A percentile compares a stretch with the other conserved stretches of the same genome.
phyloP scores from a whole-genome alignment of 2,113 vertebrate species.

The Perca schrenkii region DNA sequence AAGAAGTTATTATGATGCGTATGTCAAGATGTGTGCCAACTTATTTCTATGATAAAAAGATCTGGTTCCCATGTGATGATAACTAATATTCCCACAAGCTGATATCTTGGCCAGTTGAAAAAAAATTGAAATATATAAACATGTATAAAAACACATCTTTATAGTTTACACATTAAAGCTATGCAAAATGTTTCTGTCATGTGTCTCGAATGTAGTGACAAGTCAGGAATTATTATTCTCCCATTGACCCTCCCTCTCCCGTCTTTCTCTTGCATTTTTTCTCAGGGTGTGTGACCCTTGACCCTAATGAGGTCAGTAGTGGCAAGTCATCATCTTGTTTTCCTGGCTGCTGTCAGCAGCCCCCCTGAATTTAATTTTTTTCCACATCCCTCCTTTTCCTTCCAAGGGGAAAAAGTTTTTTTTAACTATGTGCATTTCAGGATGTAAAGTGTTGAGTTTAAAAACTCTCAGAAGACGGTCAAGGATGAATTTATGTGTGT shows the following conservation, averaged over 20 bases:
- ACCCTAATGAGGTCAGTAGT: conserved; percentile 64
- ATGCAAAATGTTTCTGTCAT: background rate
- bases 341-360: conserved; percentile 66
- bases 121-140: background rate
- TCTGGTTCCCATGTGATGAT: background rate
- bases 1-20: background rate
- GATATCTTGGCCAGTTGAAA: background rate
- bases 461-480: conserved; percentile 42
- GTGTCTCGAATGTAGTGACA: background rate
- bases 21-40: background rate
- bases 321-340: conserved; percentile 65
- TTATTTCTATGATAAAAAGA: background rate
- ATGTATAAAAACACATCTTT: background rate
- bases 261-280: conserved; percentile 30
- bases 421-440: conserved; percentile 53
- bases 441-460: conserved; percentile 60
- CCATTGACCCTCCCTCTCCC: too few relatives aligned
- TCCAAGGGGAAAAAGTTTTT: conserved; percentile 9
- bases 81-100: background rate
- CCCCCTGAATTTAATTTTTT: conserved; percentile 64
- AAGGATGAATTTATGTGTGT: conserved; percentile 22
- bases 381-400: conserved; percentile 55
- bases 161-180: conserved; percentile 3
- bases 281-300: conserved; percentile 58
- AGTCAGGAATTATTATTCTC: background rate